Evolutionary conservation across 35 echinoderm and acorn worm genomes (phyloP).

Genomic region (Heliocidaris tuberculata): DNA sequence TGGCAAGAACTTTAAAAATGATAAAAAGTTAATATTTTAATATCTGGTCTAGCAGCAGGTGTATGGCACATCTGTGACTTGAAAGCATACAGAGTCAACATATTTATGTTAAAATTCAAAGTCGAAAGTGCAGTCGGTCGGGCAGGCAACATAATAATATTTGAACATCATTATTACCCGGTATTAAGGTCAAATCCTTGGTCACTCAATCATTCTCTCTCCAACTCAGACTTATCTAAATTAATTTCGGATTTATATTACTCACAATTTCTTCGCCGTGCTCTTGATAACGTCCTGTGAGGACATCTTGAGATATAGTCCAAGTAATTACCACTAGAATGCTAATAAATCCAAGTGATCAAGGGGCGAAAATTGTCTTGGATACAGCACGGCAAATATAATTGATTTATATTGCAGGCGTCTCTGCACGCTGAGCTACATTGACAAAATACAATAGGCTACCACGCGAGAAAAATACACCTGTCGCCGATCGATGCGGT

Average conservation of each 20-base stretch:
- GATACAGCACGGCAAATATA: neutral
- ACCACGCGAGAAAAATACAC: neutral
- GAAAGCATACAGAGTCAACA: too few relatives aligned
- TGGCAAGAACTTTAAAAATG: too few relatives aligned
- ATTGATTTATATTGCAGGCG: neutral
- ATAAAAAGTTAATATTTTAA: too few relatives aligned
- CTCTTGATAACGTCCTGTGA: conserved; percentile 92
- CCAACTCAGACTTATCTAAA: too few relatives aligned
- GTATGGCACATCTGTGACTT: too few relatives aligned
- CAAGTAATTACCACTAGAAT: neutral
- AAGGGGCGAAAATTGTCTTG: neutral
- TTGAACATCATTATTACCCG: too few relatives aligned
- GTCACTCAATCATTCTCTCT: too few relatives aligned
- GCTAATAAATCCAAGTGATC: neutral
- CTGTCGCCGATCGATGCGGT: neutral
- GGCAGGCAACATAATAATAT: too few relatives aligned
- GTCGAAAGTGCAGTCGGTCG: too few relatives aligned
- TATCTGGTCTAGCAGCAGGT: too few relatives aligned
- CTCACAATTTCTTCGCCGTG: conserved; percentile 91
- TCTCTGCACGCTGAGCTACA: conserved; percentile 21
- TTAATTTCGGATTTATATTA: neutral
- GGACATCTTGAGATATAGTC: conserved; percentile 55
- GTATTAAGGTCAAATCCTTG: too few relatives aligned
- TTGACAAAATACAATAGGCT: neutral
- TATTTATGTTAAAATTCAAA: too few relatives aligned